Conservation (phyloP, 2,888 invertebrate species). For the Ochropacha duplaris region DNA sequence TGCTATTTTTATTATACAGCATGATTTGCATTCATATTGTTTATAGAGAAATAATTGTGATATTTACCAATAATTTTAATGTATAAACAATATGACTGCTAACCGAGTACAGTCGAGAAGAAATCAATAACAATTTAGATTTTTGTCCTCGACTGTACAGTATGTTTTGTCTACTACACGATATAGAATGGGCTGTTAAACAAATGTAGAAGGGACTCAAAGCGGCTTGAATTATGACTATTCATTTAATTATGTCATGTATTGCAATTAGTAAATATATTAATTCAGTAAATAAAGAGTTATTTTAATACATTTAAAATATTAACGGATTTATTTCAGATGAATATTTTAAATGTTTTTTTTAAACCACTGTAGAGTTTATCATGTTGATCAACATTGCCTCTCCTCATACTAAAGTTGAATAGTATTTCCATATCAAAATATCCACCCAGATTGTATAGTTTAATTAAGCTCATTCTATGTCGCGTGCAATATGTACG, state of each 20-base stretch:
- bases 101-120: neutral
- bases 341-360: too few species aligned
- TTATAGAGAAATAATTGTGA: neutral
- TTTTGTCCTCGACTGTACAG: neutral
- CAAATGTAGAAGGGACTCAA: neutral
- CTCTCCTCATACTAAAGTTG: too few species aligned
- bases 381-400: too few species aligned
- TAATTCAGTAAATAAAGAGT: too few species aligned
- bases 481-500: constrained; percentile 8
- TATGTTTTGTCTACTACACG: neutral
- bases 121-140: too few species aligned
- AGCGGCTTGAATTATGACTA: neutral
- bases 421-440: too few species aligned
- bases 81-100: neutral
- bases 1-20: neutral
- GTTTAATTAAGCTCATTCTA: neutral
- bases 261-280: too few species aligned
- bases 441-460: neutral
- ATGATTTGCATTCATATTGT: neutral
- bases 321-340: too few species aligned
- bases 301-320: too few species aligned
- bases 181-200: constrained; percentile 7
- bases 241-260: too few species aligned
- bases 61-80: neutral
- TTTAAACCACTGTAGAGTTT: too few species aligned